phyloP scores from a whole-genome alignment of 2,797 vertebrate genomes.

The Champsocephalus esox region DNA sequence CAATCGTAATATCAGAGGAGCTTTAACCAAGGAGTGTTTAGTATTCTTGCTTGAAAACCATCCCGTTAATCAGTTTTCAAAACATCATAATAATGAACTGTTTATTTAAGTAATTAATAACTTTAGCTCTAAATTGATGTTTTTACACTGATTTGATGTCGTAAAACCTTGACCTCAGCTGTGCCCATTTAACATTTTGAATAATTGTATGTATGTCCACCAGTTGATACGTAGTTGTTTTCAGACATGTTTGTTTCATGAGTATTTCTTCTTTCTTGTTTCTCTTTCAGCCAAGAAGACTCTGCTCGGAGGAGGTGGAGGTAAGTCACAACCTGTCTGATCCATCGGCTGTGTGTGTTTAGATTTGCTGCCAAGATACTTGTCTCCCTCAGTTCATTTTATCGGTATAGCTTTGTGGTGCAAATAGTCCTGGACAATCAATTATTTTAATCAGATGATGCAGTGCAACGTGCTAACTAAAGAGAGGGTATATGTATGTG shows the following conservation, averaged over 20 bases:
- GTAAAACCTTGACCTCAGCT: not conserved
- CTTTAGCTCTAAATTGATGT: not conserved
- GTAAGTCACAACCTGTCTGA: conserved; percentile 76
- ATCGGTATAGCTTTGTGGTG: conserved; percentile 49
- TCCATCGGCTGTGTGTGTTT: conserved; percentile 32
- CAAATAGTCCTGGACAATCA: conserved; percentile 36
- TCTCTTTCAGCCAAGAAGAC: conserved; percentile 85
- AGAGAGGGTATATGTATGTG: conserved; percentile 2
- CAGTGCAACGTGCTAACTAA: conserved; percentile 8
- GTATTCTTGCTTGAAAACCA: not conserved
- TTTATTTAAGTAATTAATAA: not conserved
- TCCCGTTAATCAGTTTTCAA: not conserved
- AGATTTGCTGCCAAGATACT: conserved; percentile 32
- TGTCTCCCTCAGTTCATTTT: conserved; percentile 39
- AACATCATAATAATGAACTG: not conserved
- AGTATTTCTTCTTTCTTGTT: conserved; percentile 40
- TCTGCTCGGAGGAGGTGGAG: conserved; percentile 87
- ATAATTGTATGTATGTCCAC: not conserved
- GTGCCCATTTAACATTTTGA: not conserved
- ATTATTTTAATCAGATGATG: conserved; percentile 53
- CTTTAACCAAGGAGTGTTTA: not conserved
- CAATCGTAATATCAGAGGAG: not conserved
- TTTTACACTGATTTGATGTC: not conserved
- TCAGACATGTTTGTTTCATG: not conserved
- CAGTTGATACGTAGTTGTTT: not conserved